These are phyloP conservation scores for Steatornis caripensis DNA, from an alignment of 2,113 vertebrate species.

Conservation along the genomic window DNA sequence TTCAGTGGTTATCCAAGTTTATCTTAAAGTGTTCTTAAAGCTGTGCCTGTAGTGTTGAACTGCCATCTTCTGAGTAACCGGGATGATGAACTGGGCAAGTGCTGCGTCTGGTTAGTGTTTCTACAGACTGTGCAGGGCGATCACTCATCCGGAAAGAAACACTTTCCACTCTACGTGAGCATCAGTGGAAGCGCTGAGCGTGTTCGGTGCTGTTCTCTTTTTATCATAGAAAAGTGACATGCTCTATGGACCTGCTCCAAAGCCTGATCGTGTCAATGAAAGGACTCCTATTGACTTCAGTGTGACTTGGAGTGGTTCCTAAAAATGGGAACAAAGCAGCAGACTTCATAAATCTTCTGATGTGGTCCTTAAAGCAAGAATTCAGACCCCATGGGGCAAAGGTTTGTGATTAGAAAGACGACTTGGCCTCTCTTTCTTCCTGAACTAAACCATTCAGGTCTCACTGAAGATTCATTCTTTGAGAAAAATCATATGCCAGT, in stretches of 20 bases:
- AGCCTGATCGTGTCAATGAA: not conserved
- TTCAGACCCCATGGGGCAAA: constrained; percentile 27
- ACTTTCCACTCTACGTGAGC: not conserved
- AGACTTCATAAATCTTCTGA: constrained; percentile 40
- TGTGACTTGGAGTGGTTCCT: constrained; percentile 38
- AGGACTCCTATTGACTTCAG: constrained; percentile 23
- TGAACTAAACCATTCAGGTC: not conserved
- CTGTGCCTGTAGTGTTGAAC: not conserved
- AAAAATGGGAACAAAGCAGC: constrained; percentile 39
- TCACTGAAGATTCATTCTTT: constrained; percentile 11
- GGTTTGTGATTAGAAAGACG: constrained; percentile 24
- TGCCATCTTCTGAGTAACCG: not conserved
- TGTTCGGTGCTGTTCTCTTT: not conserved
- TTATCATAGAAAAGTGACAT: not conserved
- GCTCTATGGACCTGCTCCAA: constrained; percentile 16
- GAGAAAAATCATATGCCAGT: not conserved
- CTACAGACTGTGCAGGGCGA: not conserved
- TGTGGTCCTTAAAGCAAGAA: constrained; percentile 31
- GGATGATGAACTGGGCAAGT: not conserved
- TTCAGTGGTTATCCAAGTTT: not conserved
- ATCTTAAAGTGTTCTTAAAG: not conserved
- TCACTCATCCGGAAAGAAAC: not conserved
- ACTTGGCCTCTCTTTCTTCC: constrained; percentile 8
- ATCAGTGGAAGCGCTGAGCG: not conserved
- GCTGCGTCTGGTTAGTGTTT: constrained; percentile 11